These are phyloP conservation scores for Forpus xanthops DNA, from an alignment of 2,797 vertebrate genomes.

Conservation along the genomic window DNA sequence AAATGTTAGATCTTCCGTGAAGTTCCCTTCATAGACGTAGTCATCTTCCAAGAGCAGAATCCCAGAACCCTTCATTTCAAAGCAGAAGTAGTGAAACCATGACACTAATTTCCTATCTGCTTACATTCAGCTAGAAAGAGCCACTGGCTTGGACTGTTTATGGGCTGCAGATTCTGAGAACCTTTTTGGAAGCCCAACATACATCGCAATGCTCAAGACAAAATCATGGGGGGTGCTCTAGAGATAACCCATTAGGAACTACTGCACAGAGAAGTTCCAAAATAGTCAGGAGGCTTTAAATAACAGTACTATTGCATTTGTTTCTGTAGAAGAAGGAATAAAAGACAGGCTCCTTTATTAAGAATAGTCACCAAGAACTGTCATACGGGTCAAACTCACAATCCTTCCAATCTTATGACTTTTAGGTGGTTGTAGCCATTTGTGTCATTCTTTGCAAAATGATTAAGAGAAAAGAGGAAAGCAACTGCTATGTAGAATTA, in stretches of 20 bases:
- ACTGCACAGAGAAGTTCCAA: not conserved
- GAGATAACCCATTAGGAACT: not conserved
- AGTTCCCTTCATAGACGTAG: conserved; percentile 76
- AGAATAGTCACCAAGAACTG: not conserved
- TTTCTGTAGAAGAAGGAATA: not conserved
- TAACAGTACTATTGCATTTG: accelerated
- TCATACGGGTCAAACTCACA: accelerated
- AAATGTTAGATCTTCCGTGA: conserved; percentile 70
- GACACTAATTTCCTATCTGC: not conserved
- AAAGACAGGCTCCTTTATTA: not conserved
- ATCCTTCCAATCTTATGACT: not conserved
- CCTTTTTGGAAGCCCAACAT: not conserved
- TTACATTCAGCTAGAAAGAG: not conserved
- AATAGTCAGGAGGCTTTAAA: not conserved
- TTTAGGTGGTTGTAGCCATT: not conserved
- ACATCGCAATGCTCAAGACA: accelerated
- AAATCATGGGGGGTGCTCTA: not conserved
- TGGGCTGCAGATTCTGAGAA: accelerated
- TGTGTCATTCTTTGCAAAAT: not conserved
- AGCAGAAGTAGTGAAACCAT: not conserved
- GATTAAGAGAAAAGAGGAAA: not conserved
- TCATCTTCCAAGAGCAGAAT: conserved; percentile 76
- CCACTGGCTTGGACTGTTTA: not conserved
- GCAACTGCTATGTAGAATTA: not conserved
- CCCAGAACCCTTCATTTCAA: conserved; percentile 72